Evolutionary conservation across 2,888 invertebrate species (phyloP).

Genomic region (Polydrusus pterygomalis): DNA sequence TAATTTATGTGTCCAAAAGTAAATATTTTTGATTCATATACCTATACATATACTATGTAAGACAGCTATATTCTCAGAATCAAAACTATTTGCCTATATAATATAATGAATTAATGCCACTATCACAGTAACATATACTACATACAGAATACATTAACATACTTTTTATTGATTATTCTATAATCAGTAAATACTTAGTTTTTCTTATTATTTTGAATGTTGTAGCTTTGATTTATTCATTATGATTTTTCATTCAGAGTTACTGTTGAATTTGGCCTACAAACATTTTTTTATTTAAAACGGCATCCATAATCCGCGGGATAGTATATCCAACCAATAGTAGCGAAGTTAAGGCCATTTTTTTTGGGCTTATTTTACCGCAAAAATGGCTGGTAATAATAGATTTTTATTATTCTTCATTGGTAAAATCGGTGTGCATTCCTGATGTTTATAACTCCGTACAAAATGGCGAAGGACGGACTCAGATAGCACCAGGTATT

Average conservation of each 20-base stretch:
- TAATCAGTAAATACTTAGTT: slow-evolving; percentile 68
- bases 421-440: too few species aligned
- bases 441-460: too few species aligned
- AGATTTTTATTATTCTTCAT: not conserved
- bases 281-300: slow-evolving; percentile 54
- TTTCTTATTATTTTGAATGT: slow-evolving; percentile 69
- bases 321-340: slow-evolving; percentile 42
- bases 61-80: too few species aligned
- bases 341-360: slow-evolving; percentile 43
- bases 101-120: slow-evolving; percentile 62
- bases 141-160: slow-evolving; percentile 72
- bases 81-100: slow-evolving; percentile 40
- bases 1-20: slow-evolving; percentile 3
- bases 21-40: slow-evolving; percentile 42
- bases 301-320: slow-evolving; percentile 35
- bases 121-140: slow-evolving; percentile 69
- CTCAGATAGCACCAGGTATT: too few species aligned
- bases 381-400: not conserved
- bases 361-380: not conserved
- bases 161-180: slow-evolving; percentile 65
- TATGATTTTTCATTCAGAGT: slow-evolving; percentile 67
- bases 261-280: slow-evolving; percentile 69
- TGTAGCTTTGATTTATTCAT: slow-evolving; percentile 69
- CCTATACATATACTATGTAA: not conserved
- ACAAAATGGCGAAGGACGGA: too few species aligned